Evolutionary conservation across 2,888 invertebrate species (phyloP).

Genomic region (Dynastes hyllus): DNA sequence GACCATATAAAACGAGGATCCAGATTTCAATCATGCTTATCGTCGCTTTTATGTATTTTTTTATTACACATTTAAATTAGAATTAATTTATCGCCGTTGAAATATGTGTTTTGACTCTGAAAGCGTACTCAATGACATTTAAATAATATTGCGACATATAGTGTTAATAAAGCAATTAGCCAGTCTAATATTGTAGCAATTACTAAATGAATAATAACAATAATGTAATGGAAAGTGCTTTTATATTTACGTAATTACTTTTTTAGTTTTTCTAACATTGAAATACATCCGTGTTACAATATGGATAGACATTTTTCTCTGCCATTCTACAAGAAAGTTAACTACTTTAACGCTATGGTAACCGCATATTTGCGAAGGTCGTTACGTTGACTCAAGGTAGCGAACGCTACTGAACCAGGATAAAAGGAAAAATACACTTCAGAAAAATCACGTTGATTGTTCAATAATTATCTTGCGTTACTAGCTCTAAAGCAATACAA

Average conservation of each 20-base stretch:
- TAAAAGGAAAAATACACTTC: constrained; percentile 13
- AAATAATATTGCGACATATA: too few species aligned
- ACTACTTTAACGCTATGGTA: background rate
- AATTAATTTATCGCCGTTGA: too few species aligned
- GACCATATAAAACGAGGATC: background rate
- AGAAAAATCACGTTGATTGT: constrained; percentile 20
- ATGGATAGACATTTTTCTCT: constrained; percentile 16
- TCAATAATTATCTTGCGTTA: constrained; percentile 22
- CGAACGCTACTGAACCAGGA: constrained; percentile 35
- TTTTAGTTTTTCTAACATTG: too few species aligned
- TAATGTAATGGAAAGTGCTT: background rate
- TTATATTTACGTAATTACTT: background rate
- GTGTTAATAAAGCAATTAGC: too few species aligned
- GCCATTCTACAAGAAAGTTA: background rate
- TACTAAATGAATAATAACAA: too few species aligned
- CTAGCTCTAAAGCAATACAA: background rate
- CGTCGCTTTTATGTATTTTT: background rate
- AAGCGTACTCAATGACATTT: too few species aligned
- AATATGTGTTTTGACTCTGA: too few species aligned
- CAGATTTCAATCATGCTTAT: background rate
- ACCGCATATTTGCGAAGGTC: constrained; percentile 44
- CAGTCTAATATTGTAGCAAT: too few species aligned
- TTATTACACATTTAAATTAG: background rate
- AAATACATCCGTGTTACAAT: constrained; percentile 1
- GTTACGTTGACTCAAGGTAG: constrained; percentile 23